These are phyloP conservation scores for Jordanella pulchra DNA, from an alignment of 2,797 vertebrate genomes.

Conservation along the genomic window DNA sequence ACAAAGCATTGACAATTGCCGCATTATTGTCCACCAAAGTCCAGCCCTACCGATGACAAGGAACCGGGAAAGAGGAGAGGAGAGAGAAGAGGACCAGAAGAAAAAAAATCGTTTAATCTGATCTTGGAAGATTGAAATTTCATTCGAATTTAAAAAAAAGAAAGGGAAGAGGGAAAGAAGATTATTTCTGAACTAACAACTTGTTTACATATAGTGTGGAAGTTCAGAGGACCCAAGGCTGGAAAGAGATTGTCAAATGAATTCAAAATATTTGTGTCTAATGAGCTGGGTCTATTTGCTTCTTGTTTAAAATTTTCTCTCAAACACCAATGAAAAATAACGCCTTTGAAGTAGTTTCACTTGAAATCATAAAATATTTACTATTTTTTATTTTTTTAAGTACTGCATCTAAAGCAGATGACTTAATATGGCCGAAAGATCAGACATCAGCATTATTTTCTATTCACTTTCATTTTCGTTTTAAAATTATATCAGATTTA, in stretches of 20 bases:
- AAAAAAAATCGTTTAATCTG: constrained; percentile 83
- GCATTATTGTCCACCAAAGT: constrained; percentile 98
- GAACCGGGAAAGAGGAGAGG: constrained; percentile 43
- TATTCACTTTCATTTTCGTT: background rate
- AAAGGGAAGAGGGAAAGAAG: constrained; percentile 79
- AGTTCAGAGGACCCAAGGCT: constrained; percentile 83
- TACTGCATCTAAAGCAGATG: background rate
- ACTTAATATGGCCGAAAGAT: background rate
- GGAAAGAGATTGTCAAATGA: constrained; percentile 33
- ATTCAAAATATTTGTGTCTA: constrained; percentile 22
- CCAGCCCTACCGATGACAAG: constrained; percentile 89
- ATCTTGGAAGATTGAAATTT: constrained; percentile 88
- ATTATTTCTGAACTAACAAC: constrained; percentile 89
- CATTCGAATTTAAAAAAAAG: constrained; percentile 81
- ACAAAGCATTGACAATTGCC: constrained; percentile 99
- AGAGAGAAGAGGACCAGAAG: constrained; percentile 5
- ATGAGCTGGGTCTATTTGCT: constrained; percentile 14
- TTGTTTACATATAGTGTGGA: constrained; percentile 90
- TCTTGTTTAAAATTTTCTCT: background rate
- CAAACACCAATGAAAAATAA: constrained; percentile 59
- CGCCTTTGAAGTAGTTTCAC: background rate
- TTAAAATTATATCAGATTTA: background rate
- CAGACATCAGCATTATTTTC: background rate
- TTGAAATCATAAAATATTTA: background rate
- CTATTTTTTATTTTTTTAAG: background rate